A percentile compares a stretch with the other conserved stretches of the same genome.
These are phyloP conservation scores for Scomber scombrus DNA, from an alignment of 2,113 vertebrate species.

Conservation along the genomic window DNA sequence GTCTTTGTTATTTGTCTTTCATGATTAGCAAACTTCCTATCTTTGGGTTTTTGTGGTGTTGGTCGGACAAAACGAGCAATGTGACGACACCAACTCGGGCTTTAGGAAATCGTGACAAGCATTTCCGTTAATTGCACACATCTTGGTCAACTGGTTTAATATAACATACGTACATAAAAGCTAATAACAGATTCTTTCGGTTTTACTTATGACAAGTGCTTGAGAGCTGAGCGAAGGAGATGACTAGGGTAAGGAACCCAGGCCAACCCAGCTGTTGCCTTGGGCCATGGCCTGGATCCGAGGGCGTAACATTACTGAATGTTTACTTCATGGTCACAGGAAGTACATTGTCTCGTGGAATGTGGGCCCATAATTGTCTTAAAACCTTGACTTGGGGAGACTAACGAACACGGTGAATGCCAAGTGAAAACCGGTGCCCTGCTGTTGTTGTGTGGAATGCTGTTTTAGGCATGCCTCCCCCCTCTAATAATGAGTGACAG, in stretches of 20 bases:
- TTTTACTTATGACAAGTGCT: constrained; percentile 10
- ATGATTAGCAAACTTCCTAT: no score
- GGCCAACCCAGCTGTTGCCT: constrained; percentile 32
- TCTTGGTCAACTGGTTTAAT: not conserved
- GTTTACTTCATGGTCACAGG: constrained; percentile 28
- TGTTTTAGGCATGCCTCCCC: not conserved
- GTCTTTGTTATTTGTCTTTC: no score
- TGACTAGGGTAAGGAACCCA: not conserved
- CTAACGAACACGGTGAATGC: not conserved
- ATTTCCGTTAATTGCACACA: no score
- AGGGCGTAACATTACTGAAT: constrained; percentile 33
- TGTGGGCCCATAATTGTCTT: not conserved
- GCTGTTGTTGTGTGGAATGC: not conserved
- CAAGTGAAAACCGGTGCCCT: not conserved
- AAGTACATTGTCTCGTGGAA: constrained; percentile 18
- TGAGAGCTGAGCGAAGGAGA: not conserved
- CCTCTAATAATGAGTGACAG: constrained; percentile 24
- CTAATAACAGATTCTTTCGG: not conserved
- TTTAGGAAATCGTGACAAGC: no score
- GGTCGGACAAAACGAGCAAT: no score
- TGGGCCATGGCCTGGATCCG: not conserved
- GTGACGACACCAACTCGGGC: no score
- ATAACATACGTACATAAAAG: constrained; percentile 14
- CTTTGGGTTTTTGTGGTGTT: no score
- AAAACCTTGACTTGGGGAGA: not conserved